Evolutionary conservation across 2,888 invertebrate genomes (phyloP).

Genomic region (Caenorhabditis sp.): DNA sequence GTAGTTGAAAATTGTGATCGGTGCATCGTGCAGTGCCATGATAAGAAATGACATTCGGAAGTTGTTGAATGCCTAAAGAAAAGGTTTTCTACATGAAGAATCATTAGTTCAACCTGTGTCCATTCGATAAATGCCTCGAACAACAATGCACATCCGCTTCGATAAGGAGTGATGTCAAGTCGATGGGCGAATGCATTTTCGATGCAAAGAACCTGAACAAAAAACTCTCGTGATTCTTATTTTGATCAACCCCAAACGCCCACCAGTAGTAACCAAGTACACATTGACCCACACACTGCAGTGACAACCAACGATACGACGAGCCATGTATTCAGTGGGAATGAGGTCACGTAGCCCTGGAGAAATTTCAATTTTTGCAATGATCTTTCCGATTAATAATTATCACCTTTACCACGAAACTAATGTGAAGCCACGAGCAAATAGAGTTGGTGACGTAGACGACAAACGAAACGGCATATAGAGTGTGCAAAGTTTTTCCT

Average conservation of each 20-base stretch:
- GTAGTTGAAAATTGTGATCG: slow-evolving; percentile 82
- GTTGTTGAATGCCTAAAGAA: slow-evolving; percentile 81
- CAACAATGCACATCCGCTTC: slow-evolving; percentile 81
- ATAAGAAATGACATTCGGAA: slow-evolving; percentile 83
- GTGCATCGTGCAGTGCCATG: slow-evolving; percentile 81
- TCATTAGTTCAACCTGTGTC: slow-evolving; percentile 74
- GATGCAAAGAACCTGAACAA: slow-evolving; percentile 81
- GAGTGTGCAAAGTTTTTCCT: slow-evolving; percentile 81
- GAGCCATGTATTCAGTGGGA: slow-evolving; percentile 80
- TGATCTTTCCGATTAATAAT: slow-evolving; percentile 10
- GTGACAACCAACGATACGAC: slow-evolving; percentile 72
- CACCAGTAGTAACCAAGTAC: slow-evolving; percentile 80
- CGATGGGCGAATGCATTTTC: slow-evolving; percentile 83
- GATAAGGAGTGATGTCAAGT: slow-evolving; percentile 80
- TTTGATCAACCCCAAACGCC: not conserved
- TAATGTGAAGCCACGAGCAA: slow-evolving; percentile 82
- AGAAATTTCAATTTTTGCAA: slow-evolving; percentile 28
- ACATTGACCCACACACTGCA: slow-evolving; percentile 81
- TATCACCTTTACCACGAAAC: slow-evolving; percentile 74
- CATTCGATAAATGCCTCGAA: slow-evolving; percentile 81
- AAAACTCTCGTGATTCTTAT: not conserved
- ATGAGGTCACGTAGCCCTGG: slow-evolving; percentile 80
- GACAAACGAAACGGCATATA: slow-evolving; percentile 82
- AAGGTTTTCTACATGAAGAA: not conserved
- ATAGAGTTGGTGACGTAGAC: slow-evolving; percentile 79